phyloP scores from a whole-genome alignment of 2,113 vertebrate genomes.

The Chunga burmeisteri region DNA sequence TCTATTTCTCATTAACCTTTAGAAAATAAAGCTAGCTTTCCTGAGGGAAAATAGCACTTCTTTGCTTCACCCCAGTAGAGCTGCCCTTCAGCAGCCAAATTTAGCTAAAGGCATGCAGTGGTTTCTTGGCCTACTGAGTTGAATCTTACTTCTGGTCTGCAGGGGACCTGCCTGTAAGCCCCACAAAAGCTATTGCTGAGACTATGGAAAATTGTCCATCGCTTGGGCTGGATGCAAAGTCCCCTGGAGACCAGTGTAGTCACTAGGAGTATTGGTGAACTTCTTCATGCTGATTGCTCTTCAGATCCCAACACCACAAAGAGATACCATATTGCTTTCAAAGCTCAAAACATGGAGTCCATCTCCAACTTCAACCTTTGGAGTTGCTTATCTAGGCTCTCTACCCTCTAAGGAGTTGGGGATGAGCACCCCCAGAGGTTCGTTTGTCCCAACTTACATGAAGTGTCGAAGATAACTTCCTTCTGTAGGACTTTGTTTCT shows the following conservation, averaged over 20 bases:
- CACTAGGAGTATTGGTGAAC: background rate
- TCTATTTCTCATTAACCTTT: conserved; percentile 73
- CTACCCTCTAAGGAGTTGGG: background rate
- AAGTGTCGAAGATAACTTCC: background rate
- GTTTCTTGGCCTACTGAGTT: conserved; percentile 48
- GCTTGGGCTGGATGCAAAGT: background rate
- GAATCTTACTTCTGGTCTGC: conserved; percentile 35
- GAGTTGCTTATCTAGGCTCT: background rate
- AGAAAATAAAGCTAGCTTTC: conserved; percentile 67
- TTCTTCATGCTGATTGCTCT: background rate
- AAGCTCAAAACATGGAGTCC: background rate
- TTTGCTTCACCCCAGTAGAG: conserved; percentile 35
- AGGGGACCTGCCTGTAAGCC: conserved; percentile 28
- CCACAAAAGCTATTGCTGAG: conserved; percentile 41
- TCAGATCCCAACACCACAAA: background rate
- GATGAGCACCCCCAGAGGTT: background rate
- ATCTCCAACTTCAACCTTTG: background rate
- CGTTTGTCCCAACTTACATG: background rate
- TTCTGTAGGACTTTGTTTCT: background rate
- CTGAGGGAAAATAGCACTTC: conserved; percentile 64
- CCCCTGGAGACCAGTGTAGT: background rate
- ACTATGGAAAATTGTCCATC: conserved; percentile 27
- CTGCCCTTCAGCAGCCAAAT: conserved; percentile 50
- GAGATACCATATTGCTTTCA: background rate
- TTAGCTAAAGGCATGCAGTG: conserved; percentile 49